Conservation (phyloP, 2,797 vertebrate genomes). For the Rhinatrema bivittatum region DNA sequence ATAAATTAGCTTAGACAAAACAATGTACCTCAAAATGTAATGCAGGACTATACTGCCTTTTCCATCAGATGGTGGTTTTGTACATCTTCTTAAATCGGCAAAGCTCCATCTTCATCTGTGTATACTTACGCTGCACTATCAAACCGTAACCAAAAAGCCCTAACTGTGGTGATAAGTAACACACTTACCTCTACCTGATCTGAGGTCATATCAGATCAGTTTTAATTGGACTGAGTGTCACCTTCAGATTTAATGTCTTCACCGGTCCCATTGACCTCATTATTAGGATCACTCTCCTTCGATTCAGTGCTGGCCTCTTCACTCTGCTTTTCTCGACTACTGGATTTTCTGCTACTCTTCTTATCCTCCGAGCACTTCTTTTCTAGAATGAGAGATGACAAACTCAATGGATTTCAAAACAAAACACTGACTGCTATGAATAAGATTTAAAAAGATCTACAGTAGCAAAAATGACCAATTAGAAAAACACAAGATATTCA, state of each 20-base stretch:
- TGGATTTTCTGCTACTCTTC: conserved; percentile 82
- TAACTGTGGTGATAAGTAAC: conserved; percentile 72
- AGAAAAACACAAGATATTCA: too few species aligned
- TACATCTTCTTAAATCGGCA: conserved; percentile 84
- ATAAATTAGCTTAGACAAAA: conserved; percentile 90
- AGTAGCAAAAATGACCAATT: conserved; percentile 6
- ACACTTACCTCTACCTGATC: conserved; percentile 93
- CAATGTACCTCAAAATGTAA: conserved; percentile 96
- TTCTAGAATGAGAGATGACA: conserved; percentile 71
- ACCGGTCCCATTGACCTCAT: conserved; percentile 89
- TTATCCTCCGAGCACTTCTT: conserved; percentile 87
- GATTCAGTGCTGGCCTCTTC: conserved; percentile 78
- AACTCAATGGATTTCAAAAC: conserved; percentile 58
- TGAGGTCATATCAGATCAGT: conserved; percentile 99
- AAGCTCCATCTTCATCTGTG: conserved; percentile 97
- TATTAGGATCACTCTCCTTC: conserved; percentile 84
- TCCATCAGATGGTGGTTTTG: conserved; percentile 95
- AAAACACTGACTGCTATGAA: too few species aligned
- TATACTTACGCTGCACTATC: conserved; percentile 99
- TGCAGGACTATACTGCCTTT: conserved; percentile 98
- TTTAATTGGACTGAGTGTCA: conserved; percentile 99
- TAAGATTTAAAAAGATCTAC: too few species aligned
- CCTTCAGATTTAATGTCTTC: conserved; percentile 99
- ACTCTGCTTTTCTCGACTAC: conserved; percentile 74
- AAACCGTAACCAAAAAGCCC: conserved; percentile 82